A percentile compares a stretch with the other conserved stretches of the same genome.
These are phyloP conservation scores for Meloidogyne hapla DNA, from an alignment of 1,140 invertebrate species.

Conservation along the genomic window DNA sequence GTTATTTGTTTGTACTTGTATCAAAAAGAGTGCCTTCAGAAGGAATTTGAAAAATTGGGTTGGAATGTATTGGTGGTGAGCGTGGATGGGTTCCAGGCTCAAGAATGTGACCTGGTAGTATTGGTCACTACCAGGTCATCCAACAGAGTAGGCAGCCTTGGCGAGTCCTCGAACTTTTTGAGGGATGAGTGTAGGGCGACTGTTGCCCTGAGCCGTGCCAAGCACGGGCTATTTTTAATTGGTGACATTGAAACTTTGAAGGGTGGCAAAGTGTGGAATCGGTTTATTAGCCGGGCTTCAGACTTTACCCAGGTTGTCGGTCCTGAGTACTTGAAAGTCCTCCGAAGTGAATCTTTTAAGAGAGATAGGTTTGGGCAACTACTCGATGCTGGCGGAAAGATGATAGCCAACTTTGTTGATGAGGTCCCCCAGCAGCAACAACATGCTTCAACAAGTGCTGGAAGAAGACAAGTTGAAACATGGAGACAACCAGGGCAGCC, in stretches of 20 bases:
- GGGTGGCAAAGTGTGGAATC: neutral
- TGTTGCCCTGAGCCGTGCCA: neutral
- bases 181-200: neutral
- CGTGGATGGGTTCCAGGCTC: neutral
- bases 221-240: neutral
- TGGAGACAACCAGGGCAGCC: neutral
- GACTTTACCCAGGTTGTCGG: neutral
- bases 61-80: neutral
- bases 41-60: neutral
- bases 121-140: neutral
- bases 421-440: neutral
- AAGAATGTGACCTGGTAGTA: neutral
- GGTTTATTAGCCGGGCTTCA: neutral
- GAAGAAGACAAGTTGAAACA: neutral
- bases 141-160: neutral
- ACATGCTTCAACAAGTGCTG: neutral
- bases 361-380: neutral
- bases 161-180: neutral
- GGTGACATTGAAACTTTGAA: neutral
- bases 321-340: neutral
- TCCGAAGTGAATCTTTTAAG: neutral
- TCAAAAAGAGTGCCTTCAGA: neutral
- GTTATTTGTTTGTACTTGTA: constrained; percentile 8
- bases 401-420: neutral
- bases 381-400: neutral